Percentiles rank a stretch among this genome's conserved stretches.
Evolutionary conservation across 2,797 vertebrate species (phyloP).

Genomic region (Buceros bicornis): DNA sequence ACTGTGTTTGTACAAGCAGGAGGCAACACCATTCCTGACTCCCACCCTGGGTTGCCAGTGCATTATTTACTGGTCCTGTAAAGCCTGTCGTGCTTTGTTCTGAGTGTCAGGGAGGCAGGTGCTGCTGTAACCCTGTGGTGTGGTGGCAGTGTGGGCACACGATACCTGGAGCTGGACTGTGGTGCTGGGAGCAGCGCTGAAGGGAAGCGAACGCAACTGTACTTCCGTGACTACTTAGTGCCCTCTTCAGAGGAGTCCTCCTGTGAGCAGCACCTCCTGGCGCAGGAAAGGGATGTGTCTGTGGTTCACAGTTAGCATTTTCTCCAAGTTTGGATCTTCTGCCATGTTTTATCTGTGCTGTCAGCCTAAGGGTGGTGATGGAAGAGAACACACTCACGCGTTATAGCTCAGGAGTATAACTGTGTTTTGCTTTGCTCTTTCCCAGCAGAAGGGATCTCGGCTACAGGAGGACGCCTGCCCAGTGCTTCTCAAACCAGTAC

Average conservation of each 20-base stretch:
- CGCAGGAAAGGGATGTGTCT: not conserved
- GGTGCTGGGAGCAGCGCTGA: accelerated
- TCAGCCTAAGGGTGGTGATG: not conserved
- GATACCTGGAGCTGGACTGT: too few relatives aligned
- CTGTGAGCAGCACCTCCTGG: not conserved
- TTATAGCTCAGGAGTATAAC: not conserved
- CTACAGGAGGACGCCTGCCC: accelerated
- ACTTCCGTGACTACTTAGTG: not conserved
- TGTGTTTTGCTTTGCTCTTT: not conserved
- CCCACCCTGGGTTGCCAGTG: not conserved
- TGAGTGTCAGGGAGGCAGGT: accelerated
- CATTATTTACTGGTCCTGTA: not conserved
- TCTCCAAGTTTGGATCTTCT: not conserved
- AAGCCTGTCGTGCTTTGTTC: not conserved
- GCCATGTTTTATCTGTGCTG: accelerated
- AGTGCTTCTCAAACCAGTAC: not conserved
- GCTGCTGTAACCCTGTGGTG: not conserved
- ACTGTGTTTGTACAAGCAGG: not conserved
- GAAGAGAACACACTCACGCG: accelerated
- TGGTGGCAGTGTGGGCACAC: too few relatives aligned
- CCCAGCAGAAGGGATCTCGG: not conserved
- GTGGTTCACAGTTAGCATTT: not conserved
- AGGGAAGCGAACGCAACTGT: not conserved
- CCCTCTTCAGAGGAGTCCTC: not conserved
- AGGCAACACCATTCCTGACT: not conserved